These are phyloP conservation scores for Myzus persicae DNA, from an alignment of 1,140 invertebrate genomes.

Conservation along the genomic window DNA sequence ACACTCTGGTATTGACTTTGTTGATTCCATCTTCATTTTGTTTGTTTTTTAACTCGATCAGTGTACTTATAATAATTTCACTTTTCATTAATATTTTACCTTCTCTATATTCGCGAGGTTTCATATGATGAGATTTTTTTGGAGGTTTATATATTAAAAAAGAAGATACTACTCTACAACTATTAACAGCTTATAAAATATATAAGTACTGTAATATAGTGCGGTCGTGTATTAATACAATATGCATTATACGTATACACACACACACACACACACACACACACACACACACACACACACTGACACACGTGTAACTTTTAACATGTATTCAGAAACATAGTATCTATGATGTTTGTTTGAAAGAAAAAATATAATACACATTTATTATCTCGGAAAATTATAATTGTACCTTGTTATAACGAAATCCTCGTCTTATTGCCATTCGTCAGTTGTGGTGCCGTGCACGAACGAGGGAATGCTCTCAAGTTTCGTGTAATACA, in stretches of 20 bases:
- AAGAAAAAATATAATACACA: not conserved
- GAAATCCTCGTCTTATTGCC: not conserved
- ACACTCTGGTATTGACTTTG: not conserved
- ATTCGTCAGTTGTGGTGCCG: not conserved
- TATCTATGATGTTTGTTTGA: not conserved
- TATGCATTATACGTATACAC: not conserved
- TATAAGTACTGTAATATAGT: not conserved
- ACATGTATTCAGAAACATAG: not conserved
- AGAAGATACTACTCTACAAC: not conserved
- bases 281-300: too few relatives aligned
- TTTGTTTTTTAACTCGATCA: too few relatives aligned
- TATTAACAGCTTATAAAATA: not conserved
- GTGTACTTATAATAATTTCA: too few relatives aligned
- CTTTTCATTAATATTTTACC: too few relatives aligned
- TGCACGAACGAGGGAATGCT: not conserved
- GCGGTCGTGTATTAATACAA: not conserved
- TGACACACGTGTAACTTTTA: not conserved
- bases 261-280: too few relatives aligned
- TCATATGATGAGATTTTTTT: too few relatives aligned
- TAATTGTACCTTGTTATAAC: slow-evolving; percentile 5
- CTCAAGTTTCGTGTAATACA: not conserved
- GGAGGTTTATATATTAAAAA: not conserved
- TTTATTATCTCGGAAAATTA: not conserved
- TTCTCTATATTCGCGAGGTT: too few relatives aligned
- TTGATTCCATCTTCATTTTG: too few relatives aligned